These are phyloP conservation scores for Philaethria dido DNA, from an alignment of 2,888 invertebrate species.

Conservation along the genomic window DNA sequence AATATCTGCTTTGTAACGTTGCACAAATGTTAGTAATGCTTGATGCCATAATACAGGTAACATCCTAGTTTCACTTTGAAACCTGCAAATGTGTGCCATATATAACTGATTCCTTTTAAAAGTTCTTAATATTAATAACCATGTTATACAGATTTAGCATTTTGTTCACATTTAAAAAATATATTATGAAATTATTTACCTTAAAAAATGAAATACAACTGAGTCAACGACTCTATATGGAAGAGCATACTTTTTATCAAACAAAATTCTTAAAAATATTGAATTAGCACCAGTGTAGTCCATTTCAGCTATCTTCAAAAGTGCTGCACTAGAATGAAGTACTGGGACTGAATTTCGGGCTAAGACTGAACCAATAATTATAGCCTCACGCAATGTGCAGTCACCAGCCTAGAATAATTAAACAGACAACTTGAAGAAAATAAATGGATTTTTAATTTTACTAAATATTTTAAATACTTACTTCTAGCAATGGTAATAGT, in stretches of 20 bases:
- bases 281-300: conserved; percentile 98
- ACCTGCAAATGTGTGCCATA: conserved; percentile 78
- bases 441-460: background rate
- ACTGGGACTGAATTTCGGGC: conserved; percentile 96
- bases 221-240: conserved; percentile 98
- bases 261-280: conserved; percentile 95
- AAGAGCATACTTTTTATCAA: conserved; percentile 98
- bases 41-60: conserved; percentile 99
- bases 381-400: conserved; percentile 97
- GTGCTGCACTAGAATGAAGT: conserved; percentile 96
- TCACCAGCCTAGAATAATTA: conserved; percentile 88
- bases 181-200: conserved; percentile 76
- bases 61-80: conserved; percentile 91
- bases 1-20: conserved; percentile 97
- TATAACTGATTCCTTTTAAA: no score
- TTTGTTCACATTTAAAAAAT: background rate
- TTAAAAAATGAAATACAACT: conserved; percentile 96
- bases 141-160: background rate
- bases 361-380: conserved; percentile 96
- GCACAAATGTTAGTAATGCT: conserved; percentile 95
- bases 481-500: conserved; percentile 87
- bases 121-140: no score
- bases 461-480: conserved; percentile 49
- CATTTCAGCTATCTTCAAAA: conserved; percentile 98
- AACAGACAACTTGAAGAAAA: background rate